phyloP scores from a whole-genome alignment of 1,140 invertebrate genomes.

The Pachypsylla venusta region DNA sequence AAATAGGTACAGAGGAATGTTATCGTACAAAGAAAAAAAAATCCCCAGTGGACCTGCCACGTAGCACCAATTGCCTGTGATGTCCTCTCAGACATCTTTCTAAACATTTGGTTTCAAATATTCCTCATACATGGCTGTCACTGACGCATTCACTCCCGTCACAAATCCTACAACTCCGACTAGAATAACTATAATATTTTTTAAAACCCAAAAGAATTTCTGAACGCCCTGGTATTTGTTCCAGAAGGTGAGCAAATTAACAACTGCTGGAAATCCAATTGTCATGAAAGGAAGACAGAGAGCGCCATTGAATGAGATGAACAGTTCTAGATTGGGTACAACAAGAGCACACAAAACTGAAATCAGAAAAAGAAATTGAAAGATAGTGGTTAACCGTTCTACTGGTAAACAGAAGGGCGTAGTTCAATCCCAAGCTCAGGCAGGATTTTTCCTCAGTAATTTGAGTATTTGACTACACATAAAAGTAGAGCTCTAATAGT shows the following conservation, averaged over 20 bases:
- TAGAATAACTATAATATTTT: slow-evolving; percentile 40
- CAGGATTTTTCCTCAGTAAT: no score
- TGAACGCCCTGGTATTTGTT: slow-evolving; percentile 38
- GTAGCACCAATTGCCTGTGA: no score
- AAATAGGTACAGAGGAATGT: no score
- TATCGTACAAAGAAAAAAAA: no score
- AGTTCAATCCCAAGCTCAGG: no score
- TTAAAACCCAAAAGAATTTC: slow-evolving; percentile 26
- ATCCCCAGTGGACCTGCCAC: no score
- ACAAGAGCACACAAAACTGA: slow-evolving; percentile 58
- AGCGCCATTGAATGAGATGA: slow-evolving; percentile 74
- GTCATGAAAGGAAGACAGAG: slow-evolving; percentile 67
- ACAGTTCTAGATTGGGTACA: slow-evolving; percentile 63
- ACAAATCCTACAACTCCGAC: slow-evolving; percentile 50
- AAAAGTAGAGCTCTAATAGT: no score
- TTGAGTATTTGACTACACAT: no score
- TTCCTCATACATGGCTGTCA: slow-evolving; percentile 26
- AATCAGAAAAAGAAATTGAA: slow-evolving; percentile 27
- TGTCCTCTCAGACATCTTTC: background rate
- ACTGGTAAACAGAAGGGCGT: no score
- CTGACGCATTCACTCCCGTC: slow-evolving; percentile 50
- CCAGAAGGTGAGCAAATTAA: slow-evolving; percentile 51
- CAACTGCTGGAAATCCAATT: slow-evolving; percentile 64
- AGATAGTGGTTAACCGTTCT: no score
- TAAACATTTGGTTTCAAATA: no score